A percentile compares a stretch with the other conserved stretches of the same genome.
Evolutionary conservation across 2,797 vertebrate species (phyloP).

Genomic region (Darevskia mixta): DNA sequence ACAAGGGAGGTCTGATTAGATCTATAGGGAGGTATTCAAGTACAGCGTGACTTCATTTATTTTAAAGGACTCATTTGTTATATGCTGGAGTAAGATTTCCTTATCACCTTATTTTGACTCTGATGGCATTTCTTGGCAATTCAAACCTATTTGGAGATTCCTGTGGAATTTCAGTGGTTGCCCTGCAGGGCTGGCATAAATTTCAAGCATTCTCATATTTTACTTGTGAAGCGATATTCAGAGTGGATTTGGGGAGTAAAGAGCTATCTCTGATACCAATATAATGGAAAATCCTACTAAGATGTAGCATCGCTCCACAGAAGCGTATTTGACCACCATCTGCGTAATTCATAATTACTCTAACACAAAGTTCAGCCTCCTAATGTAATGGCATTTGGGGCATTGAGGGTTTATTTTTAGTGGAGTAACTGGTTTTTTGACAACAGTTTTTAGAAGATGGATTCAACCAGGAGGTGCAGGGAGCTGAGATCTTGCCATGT

Average conservation of each 20-base stretch:
- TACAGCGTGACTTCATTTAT: background rate
- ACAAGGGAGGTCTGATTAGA: background rate
- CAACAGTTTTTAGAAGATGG: background rate
- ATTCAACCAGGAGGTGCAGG: background rate
- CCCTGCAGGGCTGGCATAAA: background rate
- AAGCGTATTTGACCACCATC: background rate
- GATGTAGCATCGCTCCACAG: background rate
- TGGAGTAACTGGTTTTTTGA: background rate
- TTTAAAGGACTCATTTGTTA: background rate
- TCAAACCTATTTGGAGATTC: background rate
- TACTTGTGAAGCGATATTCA: background rate
- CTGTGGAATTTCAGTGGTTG: background rate
- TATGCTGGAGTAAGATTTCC: background rate
- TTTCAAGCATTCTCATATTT: background rate
- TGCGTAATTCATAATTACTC: background rate
- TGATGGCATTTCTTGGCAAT: background rate
- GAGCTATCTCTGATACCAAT: no score
- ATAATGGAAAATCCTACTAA: background rate
- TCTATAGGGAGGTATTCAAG: background rate
- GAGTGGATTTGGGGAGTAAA: background rate
- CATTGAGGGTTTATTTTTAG: background rate
- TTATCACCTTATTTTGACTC: background rate
- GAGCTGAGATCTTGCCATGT: no score
- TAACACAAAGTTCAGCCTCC: background rate
- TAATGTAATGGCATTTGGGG: background rate